Evolutionary conservation across 2,888 invertebrate species (phyloP).

Genomic region (Oligia latruncula): DNA sequence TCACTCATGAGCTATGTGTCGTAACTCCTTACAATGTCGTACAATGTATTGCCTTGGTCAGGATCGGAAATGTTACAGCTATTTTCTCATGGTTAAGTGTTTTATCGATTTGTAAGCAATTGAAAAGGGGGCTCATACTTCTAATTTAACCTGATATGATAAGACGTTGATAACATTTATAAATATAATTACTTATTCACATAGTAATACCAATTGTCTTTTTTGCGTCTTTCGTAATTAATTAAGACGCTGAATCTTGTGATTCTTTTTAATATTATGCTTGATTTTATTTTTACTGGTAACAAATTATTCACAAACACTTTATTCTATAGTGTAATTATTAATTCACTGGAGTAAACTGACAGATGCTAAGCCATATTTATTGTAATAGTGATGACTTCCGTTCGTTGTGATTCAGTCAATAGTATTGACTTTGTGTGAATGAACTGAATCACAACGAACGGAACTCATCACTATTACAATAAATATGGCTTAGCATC

Average conservation of each 20-base stretch:
- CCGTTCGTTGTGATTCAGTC: too few relatives aligned
- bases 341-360: too few relatives aligned
- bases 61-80: constrained; percentile 27
- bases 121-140: not conserved
- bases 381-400: too few relatives aligned
- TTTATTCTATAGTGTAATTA: too few relatives aligned
- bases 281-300: not conserved
- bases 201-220: not conserved
- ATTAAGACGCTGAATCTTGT: not conserved
- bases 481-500: too few relatives aligned
- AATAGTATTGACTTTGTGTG: too few relatives aligned
- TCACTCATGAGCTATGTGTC: constrained; percentile 53
- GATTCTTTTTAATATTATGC: not conserved
- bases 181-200: not conserved
- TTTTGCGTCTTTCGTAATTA: not conserved
- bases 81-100: constrained; percentile 22
- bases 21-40: constrained; percentile 31
- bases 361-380: too few relatives aligned
- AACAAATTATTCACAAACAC: not conserved
- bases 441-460: too few relatives aligned
- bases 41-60: constrained; percentile 56
- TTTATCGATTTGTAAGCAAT: constrained; percentile 19
- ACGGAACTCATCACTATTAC: too few relatives aligned
- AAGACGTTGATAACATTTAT: constrained; percentile 17
- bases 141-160: not conserved